These are phyloP conservation scores for Lasioglossum calceatum DNA, from an alignment of 2,888 invertebrate genomes.

Conservation along the genomic window DNA sequence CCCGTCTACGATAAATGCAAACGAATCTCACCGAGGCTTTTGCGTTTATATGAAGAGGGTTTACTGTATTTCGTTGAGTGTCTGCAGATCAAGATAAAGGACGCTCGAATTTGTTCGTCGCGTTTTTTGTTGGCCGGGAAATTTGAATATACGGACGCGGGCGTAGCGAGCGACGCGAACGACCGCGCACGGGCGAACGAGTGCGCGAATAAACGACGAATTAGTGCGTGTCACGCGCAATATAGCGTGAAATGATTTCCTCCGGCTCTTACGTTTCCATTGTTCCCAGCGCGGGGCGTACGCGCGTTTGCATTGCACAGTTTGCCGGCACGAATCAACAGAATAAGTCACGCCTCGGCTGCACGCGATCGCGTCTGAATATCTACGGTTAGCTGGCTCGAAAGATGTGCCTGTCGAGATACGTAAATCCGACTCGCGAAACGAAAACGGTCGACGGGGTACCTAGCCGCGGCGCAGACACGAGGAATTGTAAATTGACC, in stretches of 20 bases:
- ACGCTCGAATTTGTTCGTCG: not conserved
- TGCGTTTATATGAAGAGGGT: no score
- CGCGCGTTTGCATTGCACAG: slow-evolving; percentile 44
- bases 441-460: slow-evolving; percentile 16
- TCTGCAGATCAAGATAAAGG: not conserved
- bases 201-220: slow-evolving; percentile 55
- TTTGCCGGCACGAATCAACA: slow-evolving; percentile 45
- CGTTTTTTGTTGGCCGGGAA: not conserved
- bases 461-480: not conserved
- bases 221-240: slow-evolving; percentile 60
- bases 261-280: slow-evolving; percentile 51
- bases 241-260: slow-evolving; percentile 59
- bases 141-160: not conserved
- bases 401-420: slow-evolving; percentile 32
- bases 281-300: slow-evolving; percentile 37
- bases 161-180: not conserved
- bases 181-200: slow-evolving; percentile 23
- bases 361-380: slow-evolving; percentile 50
- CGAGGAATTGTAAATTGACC: slow-evolving; percentile 11
- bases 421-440: slow-evolving; percentile 21
- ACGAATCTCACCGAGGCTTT: no score
- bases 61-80: no score
- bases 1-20: no score
- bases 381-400: slow-evolving; percentile 20
- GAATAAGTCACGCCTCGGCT: slow-evolving; percentile 57